Conservation (phyloP, 2,113 vertebrate genomes). For the Passerina amoena region DNA sequence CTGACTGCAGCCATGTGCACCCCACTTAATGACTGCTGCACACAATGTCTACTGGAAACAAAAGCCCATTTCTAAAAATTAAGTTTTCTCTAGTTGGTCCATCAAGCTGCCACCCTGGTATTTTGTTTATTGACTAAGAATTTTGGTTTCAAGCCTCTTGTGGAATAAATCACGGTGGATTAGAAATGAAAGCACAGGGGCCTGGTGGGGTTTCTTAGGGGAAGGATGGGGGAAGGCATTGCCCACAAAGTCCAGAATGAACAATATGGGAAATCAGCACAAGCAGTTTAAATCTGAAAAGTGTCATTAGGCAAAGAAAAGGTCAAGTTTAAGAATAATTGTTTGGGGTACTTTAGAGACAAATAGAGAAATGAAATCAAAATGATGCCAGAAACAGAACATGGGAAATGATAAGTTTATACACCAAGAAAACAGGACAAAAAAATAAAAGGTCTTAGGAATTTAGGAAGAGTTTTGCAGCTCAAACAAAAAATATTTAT, state of each 20-base stretch:
- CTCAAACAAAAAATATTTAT: not conserved
- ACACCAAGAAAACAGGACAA: not conserved
- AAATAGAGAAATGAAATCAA: not conserved
- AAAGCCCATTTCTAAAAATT: constrained; percentile 23
- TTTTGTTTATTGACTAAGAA: constrained; percentile 54
- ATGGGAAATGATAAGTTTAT: not conserved
- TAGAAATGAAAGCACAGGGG: constrained; percentile 7
- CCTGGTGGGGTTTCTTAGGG: not conserved
- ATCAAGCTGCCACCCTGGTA: constrained; percentile 22
- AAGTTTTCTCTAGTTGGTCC: constrained; percentile 3
- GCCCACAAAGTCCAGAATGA: not conserved
- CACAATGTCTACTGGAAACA: not conserved
- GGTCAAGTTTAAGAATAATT: not conserved
- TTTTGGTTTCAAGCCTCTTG: not conserved
- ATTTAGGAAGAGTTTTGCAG: not conserved
- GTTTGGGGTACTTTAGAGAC: not conserved
- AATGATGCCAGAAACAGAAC: not conserved
- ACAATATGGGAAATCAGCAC: not conserved
- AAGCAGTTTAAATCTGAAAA: not conserved
- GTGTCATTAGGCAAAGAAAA: not conserved
- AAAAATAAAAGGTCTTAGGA: not conserved
- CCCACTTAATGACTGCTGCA: not conserved
- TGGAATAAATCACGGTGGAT: constrained; percentile 18
- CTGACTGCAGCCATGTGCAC: constrained; percentile 36
- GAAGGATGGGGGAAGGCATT: not conserved